phyloP scores from a whole-genome alignment of 2,113 vertebrate species.

The Aythya baeri region DNA sequence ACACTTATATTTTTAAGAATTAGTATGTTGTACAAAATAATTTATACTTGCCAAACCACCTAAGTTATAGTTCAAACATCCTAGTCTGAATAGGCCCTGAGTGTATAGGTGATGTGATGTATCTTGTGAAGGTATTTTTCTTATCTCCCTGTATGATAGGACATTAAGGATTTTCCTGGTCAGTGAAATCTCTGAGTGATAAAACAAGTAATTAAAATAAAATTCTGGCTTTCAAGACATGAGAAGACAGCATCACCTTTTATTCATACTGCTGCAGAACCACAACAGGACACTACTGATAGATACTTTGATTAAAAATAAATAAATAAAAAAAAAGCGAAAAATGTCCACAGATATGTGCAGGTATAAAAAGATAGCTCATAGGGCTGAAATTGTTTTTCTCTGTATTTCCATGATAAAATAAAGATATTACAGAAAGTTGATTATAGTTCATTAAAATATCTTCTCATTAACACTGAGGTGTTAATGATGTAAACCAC shows the following conservation, averaged over 20 bases:
- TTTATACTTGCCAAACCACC: background rate
- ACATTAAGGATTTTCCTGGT: background rate
- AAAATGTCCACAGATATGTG: background rate
- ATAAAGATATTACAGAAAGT: background rate
- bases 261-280: background rate
- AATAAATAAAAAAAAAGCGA: background rate
- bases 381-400: background rate
- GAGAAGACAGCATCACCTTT: background rate
- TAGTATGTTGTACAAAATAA: background rate
- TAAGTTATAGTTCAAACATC: background rate
- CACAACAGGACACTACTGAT: background rate
- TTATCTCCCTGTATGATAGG: background rate
- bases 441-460: background rate
- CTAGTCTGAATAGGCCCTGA: background rate
- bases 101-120: fast-evolving
- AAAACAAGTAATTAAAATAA: background rate
- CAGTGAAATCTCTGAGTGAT: background rate
- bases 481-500: background rate
- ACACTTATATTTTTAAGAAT: background rate
- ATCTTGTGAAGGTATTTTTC: background rate
- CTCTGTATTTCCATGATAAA: background rate
- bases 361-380: background rate
- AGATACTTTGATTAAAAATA: background rate
- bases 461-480: background rate
- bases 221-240: background rate